Evolutionary conservation across 2,888 invertebrate genomes (phyloP).

Genomic region (Catocala nupta): DNA sequence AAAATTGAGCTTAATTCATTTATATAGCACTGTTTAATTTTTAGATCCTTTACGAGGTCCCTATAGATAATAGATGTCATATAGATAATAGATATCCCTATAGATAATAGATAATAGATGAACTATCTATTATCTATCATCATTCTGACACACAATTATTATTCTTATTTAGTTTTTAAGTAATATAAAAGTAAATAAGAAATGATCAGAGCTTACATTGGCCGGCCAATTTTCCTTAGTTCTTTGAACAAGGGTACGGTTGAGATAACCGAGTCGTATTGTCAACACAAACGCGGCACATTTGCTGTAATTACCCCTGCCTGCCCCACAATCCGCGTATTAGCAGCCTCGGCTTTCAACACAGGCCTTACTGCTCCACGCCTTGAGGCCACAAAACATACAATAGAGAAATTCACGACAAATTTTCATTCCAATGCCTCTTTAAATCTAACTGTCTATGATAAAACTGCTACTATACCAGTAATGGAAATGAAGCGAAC

Average conservation of each 20-base stretch:
- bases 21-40: no score
- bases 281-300: conserved; percentile 77
- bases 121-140: no score
- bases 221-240: conserved; percentile 7
- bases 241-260: conserved; percentile 21
- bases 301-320: conserved; percentile 82
- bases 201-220: background rate
- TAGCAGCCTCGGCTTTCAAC: conserved; percentile 72
- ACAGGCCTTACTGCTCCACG: conserved; percentile 56
- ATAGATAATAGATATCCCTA: no score
- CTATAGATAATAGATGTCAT: no score
- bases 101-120: no score
- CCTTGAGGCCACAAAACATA: conserved; percentile 50
- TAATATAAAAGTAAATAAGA: no score
- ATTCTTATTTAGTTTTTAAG: background rate
- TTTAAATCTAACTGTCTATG: background rate
- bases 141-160: background rate
- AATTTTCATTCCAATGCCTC: conserved; percentile 52
- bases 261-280: conserved; percentile 58
- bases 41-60: no score
- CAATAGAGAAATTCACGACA: conserved; percentile 16
- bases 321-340: conserved; percentile 78
- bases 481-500: conserved; percentile 53
- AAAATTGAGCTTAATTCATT: no score
- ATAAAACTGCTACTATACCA: conserved; percentile 7